These are phyloP conservation scores for Dolichallabes microphthalmus DNA, from an alignment of 2,113 vertebrate genomes.

Conservation along the genomic window DNA sequence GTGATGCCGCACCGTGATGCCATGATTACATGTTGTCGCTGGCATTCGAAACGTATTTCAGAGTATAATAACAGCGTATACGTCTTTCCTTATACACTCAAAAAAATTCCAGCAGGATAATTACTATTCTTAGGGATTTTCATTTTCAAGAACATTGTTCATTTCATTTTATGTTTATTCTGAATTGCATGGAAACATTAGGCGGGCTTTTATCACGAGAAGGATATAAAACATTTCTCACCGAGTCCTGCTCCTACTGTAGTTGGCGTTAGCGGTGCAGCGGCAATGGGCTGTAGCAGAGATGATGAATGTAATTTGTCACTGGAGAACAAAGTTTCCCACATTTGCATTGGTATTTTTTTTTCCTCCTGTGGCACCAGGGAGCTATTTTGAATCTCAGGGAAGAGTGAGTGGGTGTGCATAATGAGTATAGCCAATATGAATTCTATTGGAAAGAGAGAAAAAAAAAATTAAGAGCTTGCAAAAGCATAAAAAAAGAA, in stretches of 20 bases:
- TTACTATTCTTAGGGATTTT: background rate
- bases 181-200: background rate
- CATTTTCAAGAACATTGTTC: background rate
- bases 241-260: background rate
- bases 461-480: background rate
- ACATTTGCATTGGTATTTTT: background rate
- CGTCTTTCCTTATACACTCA: background rate
- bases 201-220: background rate
- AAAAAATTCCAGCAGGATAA: background rate
- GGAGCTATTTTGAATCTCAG: constrained; percentile 27
- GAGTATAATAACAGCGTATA: background rate
- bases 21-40: background rate
- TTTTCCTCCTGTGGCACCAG: background rate
- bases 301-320: constrained; percentile 30
- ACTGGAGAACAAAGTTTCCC: constrained; percentile 19
- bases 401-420: background rate
- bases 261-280: background rate
- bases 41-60: background rate
- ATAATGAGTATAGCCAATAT: background rate
- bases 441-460: background rate
- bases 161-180: background rate
- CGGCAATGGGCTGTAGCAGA: constrained; percentile 1
- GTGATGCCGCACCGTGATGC: background rate
- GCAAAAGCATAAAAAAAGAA: background rate
- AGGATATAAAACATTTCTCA: too few species aligned